Percentiles rank a stretch among this genome's conserved stretches.
Conservation (phyloP, 1,140 invertebrate species). For the Aethina tumida region DNA sequence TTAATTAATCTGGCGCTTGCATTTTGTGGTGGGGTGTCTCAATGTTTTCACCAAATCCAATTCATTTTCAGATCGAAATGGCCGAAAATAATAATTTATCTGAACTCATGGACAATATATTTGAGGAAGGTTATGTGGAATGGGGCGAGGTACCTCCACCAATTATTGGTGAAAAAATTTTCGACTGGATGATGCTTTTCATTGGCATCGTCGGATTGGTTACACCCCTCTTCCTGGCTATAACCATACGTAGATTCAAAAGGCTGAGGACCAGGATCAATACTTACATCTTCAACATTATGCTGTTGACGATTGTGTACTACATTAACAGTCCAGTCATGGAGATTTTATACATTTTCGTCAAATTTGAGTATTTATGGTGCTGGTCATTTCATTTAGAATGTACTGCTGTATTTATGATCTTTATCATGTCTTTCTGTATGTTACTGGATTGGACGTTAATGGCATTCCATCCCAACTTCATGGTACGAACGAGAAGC, state of each 20-base stretch:
- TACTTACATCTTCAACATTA: conserved; percentile 15
- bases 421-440: background rate
- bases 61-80: no score
- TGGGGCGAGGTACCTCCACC: no score
- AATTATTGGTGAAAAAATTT: no score
- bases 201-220: background rate
- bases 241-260: conserved; percentile 13
- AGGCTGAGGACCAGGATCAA: conserved; percentile 15
- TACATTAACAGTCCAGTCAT: conserved; percentile 7
- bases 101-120: no score
- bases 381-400: background rate
- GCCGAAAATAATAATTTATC: no score
- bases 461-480: background rate
- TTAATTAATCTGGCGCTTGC: no score
- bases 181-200: background rate
- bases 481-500: background rate
- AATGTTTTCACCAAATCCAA: no score
- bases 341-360: conserved; percentile 1
- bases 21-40: no score
- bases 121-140: no score
- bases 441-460: conserved; percentile 6
- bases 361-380: background rate
- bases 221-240: conserved; percentile 12
- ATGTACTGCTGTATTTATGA: conserved; percentile 5
- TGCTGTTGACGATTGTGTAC: conserved; percentile 13